phyloP scores from a whole-genome alignment of 64 coral and sea anemone species.

The Pocillopora verrucosa region DNA sequence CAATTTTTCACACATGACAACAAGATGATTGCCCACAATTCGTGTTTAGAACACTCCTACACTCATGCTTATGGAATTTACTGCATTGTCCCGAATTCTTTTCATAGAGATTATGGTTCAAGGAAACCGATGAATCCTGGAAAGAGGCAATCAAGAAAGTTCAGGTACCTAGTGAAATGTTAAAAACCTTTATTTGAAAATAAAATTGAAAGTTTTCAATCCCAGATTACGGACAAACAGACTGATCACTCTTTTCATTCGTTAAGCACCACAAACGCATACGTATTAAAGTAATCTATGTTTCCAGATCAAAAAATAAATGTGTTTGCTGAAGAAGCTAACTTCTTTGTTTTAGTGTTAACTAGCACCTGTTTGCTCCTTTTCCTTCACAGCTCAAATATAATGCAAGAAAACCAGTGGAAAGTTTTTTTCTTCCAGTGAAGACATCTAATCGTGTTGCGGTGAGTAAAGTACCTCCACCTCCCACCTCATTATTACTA shows the following conservation, averaged over 20 bases:
- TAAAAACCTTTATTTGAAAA: neutral
- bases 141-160: slow-evolving; percentile 65
- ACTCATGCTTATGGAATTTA: neutral
- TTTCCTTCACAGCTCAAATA: slow-evolving; percentile 41
- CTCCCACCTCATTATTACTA: too few species aligned
- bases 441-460: neutral
- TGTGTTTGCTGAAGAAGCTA: too few species aligned
- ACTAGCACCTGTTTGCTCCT: neutral
- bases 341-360: neutral
- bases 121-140: slow-evolving; percentile 59
- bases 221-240: neutral
- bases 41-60: neutral
- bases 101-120: slow-evolving; percentile 72
- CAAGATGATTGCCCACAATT: too few species aligned
- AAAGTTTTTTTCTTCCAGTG: slow-evolving; percentile 25
- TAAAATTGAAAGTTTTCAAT: too few species aligned
- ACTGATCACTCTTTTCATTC: neutral
- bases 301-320: too few species aligned
- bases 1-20: too few species aligned
- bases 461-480: neutral
- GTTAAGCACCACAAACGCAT: neutral
- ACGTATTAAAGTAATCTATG: too few species aligned
- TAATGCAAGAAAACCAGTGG: neutral
- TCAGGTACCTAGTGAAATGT: slow-evolving; percentile 40
- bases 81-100: neutral